These are phyloP conservation scores for Anodontia alba DNA, from an alignment of 2,888 invertebrate genomes.

Conservation along the genomic window DNA sequence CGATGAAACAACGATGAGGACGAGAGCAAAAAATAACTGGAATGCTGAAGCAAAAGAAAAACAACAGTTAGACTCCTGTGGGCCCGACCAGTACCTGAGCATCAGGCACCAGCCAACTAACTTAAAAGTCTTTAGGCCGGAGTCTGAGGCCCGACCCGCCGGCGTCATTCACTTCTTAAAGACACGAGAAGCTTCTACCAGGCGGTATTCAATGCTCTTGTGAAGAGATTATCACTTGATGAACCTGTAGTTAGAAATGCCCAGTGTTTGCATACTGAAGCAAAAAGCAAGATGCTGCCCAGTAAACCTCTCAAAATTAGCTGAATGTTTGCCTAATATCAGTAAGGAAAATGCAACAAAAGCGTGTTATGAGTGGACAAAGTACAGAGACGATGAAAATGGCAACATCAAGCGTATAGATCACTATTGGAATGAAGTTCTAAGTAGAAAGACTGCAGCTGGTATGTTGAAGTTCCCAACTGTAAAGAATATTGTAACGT, in stretches of 20 bases:
- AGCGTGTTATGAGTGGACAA: constrained; percentile 27
- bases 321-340: constrained; percentile 13
- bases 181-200: constrained; percentile 30
- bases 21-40: too few species aligned
- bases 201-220: constrained; percentile 18
- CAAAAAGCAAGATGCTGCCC: constrained; percentile 20
- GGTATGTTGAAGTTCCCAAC: constrained; percentile 17
- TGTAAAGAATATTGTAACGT: constrained; percentile 28
- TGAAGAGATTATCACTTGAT: constrained; percentile 18
- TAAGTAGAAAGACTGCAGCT: constrained; percentile 20
- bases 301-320: neutral
- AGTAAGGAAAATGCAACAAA: neutral
- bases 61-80: too few species aligned
- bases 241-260: constrained; percentile 10
- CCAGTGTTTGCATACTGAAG: constrained; percentile 35
- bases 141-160: too few species aligned
- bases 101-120: too few species aligned
- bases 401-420: constrained; percentile 20
- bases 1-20: too few species aligned
- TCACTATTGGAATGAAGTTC: constrained; percentile 37
- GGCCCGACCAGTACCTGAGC: too few species aligned
- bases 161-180: neutral
- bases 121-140: too few species aligned
- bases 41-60: too few species aligned
- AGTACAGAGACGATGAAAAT: constrained; percentile 18